phyloP scores from a whole-genome alignment of 2,797 vertebrate genomes.

The Scomberomorus guttatus region DNA sequence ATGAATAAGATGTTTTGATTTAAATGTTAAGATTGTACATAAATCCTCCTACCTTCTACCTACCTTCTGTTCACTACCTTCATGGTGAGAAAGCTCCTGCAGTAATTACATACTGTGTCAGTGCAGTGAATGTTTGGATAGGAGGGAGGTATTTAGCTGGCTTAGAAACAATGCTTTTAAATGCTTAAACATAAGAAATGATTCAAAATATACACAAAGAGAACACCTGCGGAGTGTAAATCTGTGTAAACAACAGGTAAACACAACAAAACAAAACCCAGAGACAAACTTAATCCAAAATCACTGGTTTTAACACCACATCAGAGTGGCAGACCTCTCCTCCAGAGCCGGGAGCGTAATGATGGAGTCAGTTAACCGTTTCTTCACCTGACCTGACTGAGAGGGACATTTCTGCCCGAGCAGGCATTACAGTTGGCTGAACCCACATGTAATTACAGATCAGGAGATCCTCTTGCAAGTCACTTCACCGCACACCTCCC shows the following conservation, averaged over 20 bases:
- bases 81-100: conserved; percentile 10
- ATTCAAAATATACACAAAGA: neutral
- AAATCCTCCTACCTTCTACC: neutral
- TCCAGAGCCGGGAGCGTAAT: conserved; percentile 24
- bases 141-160: neutral
- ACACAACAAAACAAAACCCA: conserved; percentile 18
- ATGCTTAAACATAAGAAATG: neutral
- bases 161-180: conserved; percentile 1
- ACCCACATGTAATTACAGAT: conserved; percentile 55
- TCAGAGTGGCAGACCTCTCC: conserved; percentile 9
- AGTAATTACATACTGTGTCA: conserved; percentile 5
- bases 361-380: conserved; percentile 2
- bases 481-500: conserved; percentile 19
- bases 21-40: neutral
- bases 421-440: conserved; percentile 5
- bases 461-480: conserved; percentile 31
- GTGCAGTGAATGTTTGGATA: conserved; percentile 1
- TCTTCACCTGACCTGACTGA: conserved; percentile 34
- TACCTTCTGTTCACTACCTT: neutral
- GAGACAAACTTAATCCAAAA: conserved; percentile 14
- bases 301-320: conserved; percentile 18
- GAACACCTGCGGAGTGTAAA: neutral
- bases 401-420: neutral
- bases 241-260: conserved; percentile 33
- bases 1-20: neutral